Evolutionary conservation across 2,888 invertebrate species (phyloP), one percentile per base, ranked within the genome.

Genomic region (Agapostemon virescens): DNA sequence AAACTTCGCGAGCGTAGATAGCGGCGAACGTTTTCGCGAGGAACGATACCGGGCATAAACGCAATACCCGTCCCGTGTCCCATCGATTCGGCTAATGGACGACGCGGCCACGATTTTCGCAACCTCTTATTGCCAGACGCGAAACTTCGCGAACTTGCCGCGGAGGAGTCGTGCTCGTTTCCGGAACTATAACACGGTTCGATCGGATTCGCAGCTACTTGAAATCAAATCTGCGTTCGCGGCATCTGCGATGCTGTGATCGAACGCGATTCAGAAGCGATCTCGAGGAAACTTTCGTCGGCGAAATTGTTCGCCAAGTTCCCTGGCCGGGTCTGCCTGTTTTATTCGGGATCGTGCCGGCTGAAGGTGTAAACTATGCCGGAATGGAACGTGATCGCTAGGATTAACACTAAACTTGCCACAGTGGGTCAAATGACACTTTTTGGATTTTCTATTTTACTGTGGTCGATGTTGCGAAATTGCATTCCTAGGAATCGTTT

Each of bases 61-160:
- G 5, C 26, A 55, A 55, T 55, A 55, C 26, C 55, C 15, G 15
- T 6, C 15, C 38, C 15, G 26, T 17, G 26, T 26, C 55, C 15
- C 55, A 15, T 49, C 55, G 55, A 55, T 55, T 55, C 55, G 55
- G 15, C 55, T 26, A 26, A 55, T 55, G 55, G 55, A 55, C 55
- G 26, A 55, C 55, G 6, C 55, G 55, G 15, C 55, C 55, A 55
- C 55, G 38, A 66, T 58, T 58, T 33, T 30, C 30, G 17, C 30
- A 20, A 20, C 17, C 58, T 58, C 30, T 58, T 58, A 58, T 58
- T 30, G 30, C 58, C 17, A 30, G 17, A 58, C 58, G 20, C 3
- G 58, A 58, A 58, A 58, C 30, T 58, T 58, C 9, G 30, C 30
- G 30, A 26, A 58, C 17, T 30, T 26, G 17, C 6, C 1, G 26